A percentile compares a stretch with the other conserved stretches of the same genome.
phyloP scores from a whole-genome alignment of 2,113 vertebrate species.

The Hippocampus abdominalis region DNA sequence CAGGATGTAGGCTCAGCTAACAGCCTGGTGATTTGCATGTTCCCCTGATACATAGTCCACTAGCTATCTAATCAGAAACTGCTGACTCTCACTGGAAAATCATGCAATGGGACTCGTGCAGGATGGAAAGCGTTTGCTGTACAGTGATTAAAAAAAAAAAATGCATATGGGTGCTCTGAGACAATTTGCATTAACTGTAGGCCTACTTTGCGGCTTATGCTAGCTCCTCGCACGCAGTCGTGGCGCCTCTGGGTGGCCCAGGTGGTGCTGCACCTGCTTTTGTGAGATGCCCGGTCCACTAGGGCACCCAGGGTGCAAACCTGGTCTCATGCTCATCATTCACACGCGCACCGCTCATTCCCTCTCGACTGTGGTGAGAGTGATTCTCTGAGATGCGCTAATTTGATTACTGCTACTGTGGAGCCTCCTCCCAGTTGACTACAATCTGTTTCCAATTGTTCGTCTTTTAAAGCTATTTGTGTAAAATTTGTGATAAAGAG shows the following conservation, averaged over 20 bases:
- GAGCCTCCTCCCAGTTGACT: background rate
- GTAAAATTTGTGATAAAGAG: background rate
- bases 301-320: conserved; percentile 54
- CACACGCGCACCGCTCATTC: conserved; percentile 35
- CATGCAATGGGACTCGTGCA: conserved; percentile 54
- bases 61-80: conserved; percentile 62
- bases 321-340: conserved; percentile 39
- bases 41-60: conserved; percentile 61
- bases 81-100: conserved; percentile 60
- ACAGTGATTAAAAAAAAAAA: conserved; percentile 17
- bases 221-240: conserved; percentile 38
- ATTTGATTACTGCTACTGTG: conserved; percentile 16
- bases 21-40: conserved; percentile 67
- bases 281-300: conserved; percentile 38
- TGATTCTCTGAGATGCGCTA: conserved; percentile 12
- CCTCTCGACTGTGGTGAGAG: conserved; percentile 8
- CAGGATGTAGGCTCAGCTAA: conserved; percentile 58
- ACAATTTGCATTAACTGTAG: conserved; percentile 55
- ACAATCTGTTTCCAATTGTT: background rate
- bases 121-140: conserved; percentile 47
- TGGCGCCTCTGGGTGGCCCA: conserved; percentile 66
- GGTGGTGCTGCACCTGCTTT: conserved; percentile 72
- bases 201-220: conserved; percentile 33
- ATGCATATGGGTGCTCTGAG: background rate
- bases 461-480: background rate